Evolutionary conservation across 2,113 vertebrate species (phyloP), one percentile per base, ranked within the genome.

Genomic region (Dasypus novemcinctus): DNA sequence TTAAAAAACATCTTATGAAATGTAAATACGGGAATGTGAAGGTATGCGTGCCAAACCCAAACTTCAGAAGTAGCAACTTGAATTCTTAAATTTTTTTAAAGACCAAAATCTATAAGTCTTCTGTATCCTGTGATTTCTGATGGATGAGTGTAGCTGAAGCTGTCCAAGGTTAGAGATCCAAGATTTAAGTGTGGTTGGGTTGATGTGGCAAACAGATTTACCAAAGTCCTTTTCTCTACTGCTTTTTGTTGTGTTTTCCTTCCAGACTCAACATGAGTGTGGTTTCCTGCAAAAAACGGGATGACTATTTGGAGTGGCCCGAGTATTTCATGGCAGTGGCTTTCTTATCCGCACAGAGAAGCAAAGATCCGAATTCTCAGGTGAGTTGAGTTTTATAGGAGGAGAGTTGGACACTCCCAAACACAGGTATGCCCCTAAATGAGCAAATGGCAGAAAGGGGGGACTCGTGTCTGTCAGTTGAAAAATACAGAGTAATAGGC

Each of bases 271-370:
- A 94, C 95, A 98, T 27, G 95, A 97, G 38, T 93, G 98, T 98
- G 49, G 43, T 72, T 68, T 69, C 96, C 85, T 98, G 98, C 97
- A 99, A 95, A 96, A 99, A 99, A 97, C 98, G 99, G 93, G 98
- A 99, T 8, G 99, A 99, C 97, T 99, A 99, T 97, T 98, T 99
- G 97, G 99, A 99, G 86, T 99, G 99, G 99, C 99, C 99, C 2
- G 99, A 99, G 90, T 99, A 99, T 98, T 99, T 99, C 90, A 99
- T 99, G 99, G 99, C 99, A 7, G 99, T 99, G 49, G 99, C 99
- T 13, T 99, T 99, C 98, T 98, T 99, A 83, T 99, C 99, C 15
- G 99, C 99, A 18, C 99, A 99, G 96, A 99, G 99, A 97, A 99
- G 99, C 98, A 99, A 99, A 97, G 99, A 99, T 97, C 99, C 99